These are phyloP conservation scores for Acronicta alni DNA, from an alignment of 2,888 invertebrate genomes.

Conservation along the genomic window DNA sequence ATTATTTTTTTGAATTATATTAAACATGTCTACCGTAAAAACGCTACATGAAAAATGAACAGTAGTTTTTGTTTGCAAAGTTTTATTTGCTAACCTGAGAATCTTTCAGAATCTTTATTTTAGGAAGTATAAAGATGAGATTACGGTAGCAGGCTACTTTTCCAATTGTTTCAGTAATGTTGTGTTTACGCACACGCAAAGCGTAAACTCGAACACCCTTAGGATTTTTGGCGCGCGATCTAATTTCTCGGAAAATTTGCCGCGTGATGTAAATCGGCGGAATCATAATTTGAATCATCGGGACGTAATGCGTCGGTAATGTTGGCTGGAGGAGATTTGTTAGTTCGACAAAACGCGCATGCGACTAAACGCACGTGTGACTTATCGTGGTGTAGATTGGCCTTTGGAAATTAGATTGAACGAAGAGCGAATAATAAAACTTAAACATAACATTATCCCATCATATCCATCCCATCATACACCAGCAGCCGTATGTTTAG, in stretches of 20 bases:
- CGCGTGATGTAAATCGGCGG: slow-evolving; percentile 81
- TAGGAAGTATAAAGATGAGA: slow-evolving; percentile 15
- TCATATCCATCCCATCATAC: too few species aligned
- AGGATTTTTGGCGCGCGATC: slow-evolving; percentile 69
- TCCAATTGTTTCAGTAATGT: slow-evolving; percentile 26
- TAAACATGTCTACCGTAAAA: slow-evolving; percentile 65
- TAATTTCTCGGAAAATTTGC: slow-evolving; percentile 83
- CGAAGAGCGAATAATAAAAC: too few species aligned
- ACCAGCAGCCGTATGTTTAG: too few species aligned
- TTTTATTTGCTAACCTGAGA: slow-evolving; percentile 8
- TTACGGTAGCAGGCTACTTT: background rate
- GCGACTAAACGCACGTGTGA: slow-evolving; percentile 4
- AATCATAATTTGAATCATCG: slow-evolving; percentile 80
- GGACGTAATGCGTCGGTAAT: slow-evolving; percentile 56
- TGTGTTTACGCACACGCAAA: slow-evolving; percentile 63
- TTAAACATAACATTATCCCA: too few species aligned
- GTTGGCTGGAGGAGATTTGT: slow-evolving; percentile 38
- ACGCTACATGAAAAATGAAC: slow-evolving; percentile 72
- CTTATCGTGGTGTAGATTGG: background rate
- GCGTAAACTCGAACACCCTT: slow-evolving; percentile 63
- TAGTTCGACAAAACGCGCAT: slow-evolving; percentile 12
- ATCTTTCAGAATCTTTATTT: background rate
- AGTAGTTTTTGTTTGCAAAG: slow-evolving; percentile 59
- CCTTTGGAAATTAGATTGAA: background rate
- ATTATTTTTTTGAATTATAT: slow-evolving; percentile 62